Percentiles rank a stretch among this genome's conserved stretches.
These are phyloP conservation scores for Osmerus eperlanus DNA, from an alignment of 2,113 vertebrate genomes.

Conservation along the genomic window DNA sequence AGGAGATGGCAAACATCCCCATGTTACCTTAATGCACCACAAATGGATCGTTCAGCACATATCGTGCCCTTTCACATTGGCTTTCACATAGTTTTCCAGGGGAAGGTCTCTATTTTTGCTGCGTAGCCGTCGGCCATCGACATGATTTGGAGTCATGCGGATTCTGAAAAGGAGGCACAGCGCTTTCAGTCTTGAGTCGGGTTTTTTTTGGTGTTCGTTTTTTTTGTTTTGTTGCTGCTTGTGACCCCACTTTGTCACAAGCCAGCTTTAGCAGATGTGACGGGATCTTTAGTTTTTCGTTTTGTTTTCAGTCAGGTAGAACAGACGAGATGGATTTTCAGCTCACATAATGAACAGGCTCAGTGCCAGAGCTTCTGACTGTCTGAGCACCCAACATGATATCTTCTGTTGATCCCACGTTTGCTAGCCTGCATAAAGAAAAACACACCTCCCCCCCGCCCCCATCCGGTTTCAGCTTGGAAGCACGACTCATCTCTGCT, in stretches of 20 bases:
- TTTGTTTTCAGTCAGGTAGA: not conserved
- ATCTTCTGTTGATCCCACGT: conserved; percentile 26
- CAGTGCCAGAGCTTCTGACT: conserved; percentile 15
- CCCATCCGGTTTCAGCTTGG: not conserved
- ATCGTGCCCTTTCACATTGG: conserved; percentile 6
- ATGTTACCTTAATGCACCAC: not conserved
- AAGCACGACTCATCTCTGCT: conserved; percentile 17
- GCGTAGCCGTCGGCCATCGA: not conserved
- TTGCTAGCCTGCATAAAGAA: conserved; percentile 37
- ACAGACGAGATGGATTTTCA: not conserved
- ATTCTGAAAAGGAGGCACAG: not conserved
- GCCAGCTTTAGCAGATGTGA: not conserved
- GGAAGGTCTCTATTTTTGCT: not conserved
- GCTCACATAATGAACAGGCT: conserved; percentile 16
- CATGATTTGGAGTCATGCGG: not conserved
- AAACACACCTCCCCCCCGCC: conserved; percentile 1
- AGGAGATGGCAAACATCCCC: not conserved
- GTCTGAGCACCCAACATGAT: conserved; percentile 14
- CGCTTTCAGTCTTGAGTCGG: not conserved
- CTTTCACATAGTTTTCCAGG: not conserved
- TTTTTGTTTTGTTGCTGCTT: not conserved
- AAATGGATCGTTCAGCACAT: not conserved
- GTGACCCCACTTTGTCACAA: too few species aligned
- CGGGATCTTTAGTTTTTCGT: not conserved
- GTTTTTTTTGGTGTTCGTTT: not conserved